Evolutionary conservation across 64 coral and sea anemone genomes (phyloP), one percentile per base, ranked within the genome.

Genomic region (Montipora cactus): DNA sequence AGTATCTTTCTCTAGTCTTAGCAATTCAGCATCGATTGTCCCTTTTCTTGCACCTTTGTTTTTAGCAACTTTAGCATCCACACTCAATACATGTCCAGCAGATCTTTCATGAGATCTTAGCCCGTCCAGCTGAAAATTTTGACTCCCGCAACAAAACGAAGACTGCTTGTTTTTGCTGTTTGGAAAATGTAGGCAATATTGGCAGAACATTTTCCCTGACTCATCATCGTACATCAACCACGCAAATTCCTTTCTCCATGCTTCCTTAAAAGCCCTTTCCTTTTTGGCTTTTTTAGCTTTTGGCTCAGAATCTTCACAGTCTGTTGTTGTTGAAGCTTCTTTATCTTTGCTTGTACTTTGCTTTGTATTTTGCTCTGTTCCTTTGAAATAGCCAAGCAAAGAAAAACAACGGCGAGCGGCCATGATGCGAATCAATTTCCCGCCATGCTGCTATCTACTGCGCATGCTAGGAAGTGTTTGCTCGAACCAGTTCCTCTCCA

Each of bases 341-440:
- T 78, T 49, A 78, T 78, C 76, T 78, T 78, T 50, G 76, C 76
- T 78, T 78, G 76, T 78, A 78, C 76, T 78, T 78, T 78, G 76
- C 76, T 78, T 64, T 64, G 59, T 15, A 64, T 64, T 64, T 64
- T 64, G 59, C 59, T 64, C 76, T 78, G 46, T 48, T 47, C 76
- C 76, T 50, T 49, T 78, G 45, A 78, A 51, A 48, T 78, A 78
- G 76, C 76, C 45, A 48, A 78, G 45, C 46, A 78, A 78, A 78
- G 76, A 78, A 78, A 78, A 78, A 78, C 76, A 48, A 10, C 45
- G 47, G 76, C 44, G 76, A 78, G 76, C 76, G 2, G 76, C 76
- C 76, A 78, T 78, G 45, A 78, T 78, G 59, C 59, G 9, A 64
- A 64, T 10, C 59, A 64, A 47, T 78, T 78, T 52, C 14, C 76